Percentiles rank a stretch among this genome's conserved stretches.
Conservation (phyloP, 2,888 invertebrate genomes). For the Scaptomyza tumidula region DNA sequence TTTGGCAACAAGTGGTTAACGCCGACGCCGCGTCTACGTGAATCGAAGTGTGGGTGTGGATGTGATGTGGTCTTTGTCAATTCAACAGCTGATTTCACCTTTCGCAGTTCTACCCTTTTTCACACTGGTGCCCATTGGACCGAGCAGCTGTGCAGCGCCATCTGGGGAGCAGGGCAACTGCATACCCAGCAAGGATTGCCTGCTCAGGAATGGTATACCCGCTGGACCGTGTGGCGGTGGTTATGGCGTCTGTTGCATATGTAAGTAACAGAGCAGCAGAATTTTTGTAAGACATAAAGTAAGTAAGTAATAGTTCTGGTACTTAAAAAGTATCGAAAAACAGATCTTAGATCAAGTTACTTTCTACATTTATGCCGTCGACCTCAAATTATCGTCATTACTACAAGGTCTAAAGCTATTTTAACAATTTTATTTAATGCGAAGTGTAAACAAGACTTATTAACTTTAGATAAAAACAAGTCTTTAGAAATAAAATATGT, state of each 20-base stretch:
- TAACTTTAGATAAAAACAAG: background rate
- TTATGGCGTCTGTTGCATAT: constrained; percentile 84
- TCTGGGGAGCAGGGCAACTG: constrained; percentile 94
- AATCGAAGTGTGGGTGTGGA: constrained; percentile 76
- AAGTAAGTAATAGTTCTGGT: too few relatives aligned
- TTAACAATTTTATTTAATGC: too few relatives aligned
- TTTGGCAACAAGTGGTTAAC: constrained; percentile 81
- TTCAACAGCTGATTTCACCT: constrained; percentile 10
- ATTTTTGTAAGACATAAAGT: too few relatives aligned
- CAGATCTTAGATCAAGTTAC: too few relatives aligned
- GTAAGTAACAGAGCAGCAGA: constrained; percentile 62
- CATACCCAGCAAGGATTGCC: constrained; percentile 89
- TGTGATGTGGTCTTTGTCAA: constrained; percentile 3
- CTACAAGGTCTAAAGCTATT: background rate
- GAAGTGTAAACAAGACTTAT: background rate
- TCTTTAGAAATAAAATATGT: background rate
- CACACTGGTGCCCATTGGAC: constrained; percentile 91
- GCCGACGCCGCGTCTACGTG: constrained; percentile 61
- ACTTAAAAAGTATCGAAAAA: too few relatives aligned
- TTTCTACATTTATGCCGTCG: too few relatives aligned
- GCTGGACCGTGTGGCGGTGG: constrained; percentile 91
- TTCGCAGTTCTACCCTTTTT: constrained; percentile 90
- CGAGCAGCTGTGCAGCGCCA: constrained; percentile 90
- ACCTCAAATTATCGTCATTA: background rate
- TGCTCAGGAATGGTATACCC: constrained; percentile 89